These are phyloP conservation scores for Periparus ater DNA, from an alignment of 2,797 vertebrate genomes.

Conservation along the genomic window DNA sequence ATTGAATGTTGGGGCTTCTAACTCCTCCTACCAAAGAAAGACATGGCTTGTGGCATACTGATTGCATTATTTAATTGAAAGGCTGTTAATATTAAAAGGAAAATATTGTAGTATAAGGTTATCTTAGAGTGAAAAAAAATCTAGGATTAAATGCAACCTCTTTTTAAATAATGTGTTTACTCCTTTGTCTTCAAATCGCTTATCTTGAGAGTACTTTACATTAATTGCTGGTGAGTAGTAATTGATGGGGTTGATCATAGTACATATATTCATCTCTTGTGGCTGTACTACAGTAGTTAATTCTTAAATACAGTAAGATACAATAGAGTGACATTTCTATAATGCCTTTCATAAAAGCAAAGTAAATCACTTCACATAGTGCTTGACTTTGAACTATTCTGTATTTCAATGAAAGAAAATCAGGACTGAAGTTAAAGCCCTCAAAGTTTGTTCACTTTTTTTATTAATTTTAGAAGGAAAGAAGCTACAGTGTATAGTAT, in stretches of 20 bases:
- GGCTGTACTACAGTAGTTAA: conserved; percentile 55
- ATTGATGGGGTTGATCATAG: conserved; percentile 61
- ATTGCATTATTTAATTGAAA: conserved; percentile 80
- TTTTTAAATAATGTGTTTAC: conserved; percentile 67
- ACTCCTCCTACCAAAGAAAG: conserved; percentile 83
- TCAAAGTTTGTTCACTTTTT: conserved; percentile 33
- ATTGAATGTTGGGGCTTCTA: conserved; percentile 84
- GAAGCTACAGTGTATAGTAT: conserved; percentile 17
- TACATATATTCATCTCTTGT: conserved; percentile 59
- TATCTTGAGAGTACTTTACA: conserved; percentile 25
- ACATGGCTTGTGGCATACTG: conserved; percentile 73
- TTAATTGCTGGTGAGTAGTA: conserved; percentile 61
- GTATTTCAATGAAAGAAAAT: conserved; percentile 58
- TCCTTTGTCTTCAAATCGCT: conserved; percentile 61
- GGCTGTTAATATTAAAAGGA: conserved; percentile 68
- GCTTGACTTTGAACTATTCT: conserved; percentile 68
- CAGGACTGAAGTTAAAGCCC: conserved; percentile 55
- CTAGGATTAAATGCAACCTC: conserved; percentile 46
- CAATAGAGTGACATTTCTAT: conserved; percentile 69
- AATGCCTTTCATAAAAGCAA: conserved; percentile 68
- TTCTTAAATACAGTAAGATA: conserved; percentile 68
- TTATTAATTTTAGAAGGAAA: conserved; percentile 26
- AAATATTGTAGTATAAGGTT: conserved; percentile 69
- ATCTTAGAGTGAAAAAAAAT: conserved; percentile 46
- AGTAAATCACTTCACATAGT: conserved; percentile 62